Conservation (phyloP, 2,888 invertebrate genomes). For the Siphonodentalium dalli region DNA sequence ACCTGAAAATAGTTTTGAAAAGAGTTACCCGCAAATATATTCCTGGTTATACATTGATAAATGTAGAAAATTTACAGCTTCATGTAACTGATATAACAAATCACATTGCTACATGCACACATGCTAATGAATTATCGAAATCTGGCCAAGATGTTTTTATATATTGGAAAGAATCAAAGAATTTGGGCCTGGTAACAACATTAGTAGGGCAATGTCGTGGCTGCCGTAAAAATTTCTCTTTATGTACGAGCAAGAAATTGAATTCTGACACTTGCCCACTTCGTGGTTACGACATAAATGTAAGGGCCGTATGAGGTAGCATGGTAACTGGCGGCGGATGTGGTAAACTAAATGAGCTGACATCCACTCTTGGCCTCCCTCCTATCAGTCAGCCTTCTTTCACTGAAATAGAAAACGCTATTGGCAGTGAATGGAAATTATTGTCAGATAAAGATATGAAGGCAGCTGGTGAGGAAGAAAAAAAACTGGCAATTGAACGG, state of each 20-base stretch:
- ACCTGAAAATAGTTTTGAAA: too few relatives aligned
- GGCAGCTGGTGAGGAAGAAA: constrained; percentile 18
- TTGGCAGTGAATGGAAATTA: constrained; percentile 11
- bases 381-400: constrained; percentile 8
- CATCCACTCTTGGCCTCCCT: constrained; percentile 9
- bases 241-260: neutral
- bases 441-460: constrained; percentile 13
- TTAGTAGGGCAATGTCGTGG: neutral
- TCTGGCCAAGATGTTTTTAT: too few relatives aligned
- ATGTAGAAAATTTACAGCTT: too few relatives aligned
- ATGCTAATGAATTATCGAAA: too few relatives aligned
- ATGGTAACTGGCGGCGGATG: constrained; percentile 10
- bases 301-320: constrained; percentile 12
- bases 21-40: too few relatives aligned
- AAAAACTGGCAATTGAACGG: constrained; percentile 5
- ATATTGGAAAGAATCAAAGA: too few relatives aligned
- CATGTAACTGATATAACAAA: too few relatives aligned
- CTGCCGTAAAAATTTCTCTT: neutral
- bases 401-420: constrained; percentile 6
- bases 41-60: too few relatives aligned
- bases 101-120: too few relatives aligned
- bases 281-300: constrained; percentile 7
- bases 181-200: too few relatives aligned
- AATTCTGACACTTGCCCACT: too few relatives aligned
- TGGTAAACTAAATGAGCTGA: constrained; percentile 4